phyloP scores from a whole-genome alignment of 2,113 vertebrate species.

The Chinchilla lanigera region DNA sequence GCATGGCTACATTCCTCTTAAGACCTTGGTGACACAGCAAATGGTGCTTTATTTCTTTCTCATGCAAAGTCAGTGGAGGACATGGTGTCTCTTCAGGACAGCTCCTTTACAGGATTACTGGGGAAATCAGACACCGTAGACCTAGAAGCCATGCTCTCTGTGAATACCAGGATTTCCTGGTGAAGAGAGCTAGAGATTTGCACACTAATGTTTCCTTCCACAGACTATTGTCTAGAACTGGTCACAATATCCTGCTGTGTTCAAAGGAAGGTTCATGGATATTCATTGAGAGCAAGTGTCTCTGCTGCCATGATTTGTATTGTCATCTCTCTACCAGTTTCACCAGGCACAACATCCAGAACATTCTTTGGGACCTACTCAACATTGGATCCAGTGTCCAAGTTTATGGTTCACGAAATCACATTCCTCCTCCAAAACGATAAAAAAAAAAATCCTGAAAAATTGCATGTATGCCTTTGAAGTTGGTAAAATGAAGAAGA shows the following conservation, averaged over 20 bases:
- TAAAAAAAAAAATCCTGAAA: not conserved
- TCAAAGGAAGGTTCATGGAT: not conserved
- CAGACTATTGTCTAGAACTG: not conserved
- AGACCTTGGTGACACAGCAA: not conserved
- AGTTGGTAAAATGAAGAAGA: not conserved
- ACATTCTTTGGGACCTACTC: not conserved
- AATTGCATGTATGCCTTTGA: not conserved
- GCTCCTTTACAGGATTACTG: not conserved
- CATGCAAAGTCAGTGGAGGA: not conserved
- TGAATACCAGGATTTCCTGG: not conserved
- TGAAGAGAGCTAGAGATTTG: not conserved
- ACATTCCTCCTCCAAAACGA: not conserved
- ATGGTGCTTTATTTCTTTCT: not conserved
- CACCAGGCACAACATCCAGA: not conserved
- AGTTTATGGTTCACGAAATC: not conserved
- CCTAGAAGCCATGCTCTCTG: not conserved
- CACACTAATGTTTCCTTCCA: not conserved
- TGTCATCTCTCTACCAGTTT: not conserved
- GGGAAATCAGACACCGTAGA: not conserved
- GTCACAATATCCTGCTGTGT: not conserved
- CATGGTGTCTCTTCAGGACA: not conserved
- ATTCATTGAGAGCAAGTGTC: not conserved
- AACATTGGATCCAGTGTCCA: not conserved
- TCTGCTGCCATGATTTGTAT: not conserved
- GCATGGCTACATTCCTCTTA: not conserved